Evolutionary conservation across 2,797 vertebrate genomes (phyloP).

Genomic region (Falco cherrug): DNA sequence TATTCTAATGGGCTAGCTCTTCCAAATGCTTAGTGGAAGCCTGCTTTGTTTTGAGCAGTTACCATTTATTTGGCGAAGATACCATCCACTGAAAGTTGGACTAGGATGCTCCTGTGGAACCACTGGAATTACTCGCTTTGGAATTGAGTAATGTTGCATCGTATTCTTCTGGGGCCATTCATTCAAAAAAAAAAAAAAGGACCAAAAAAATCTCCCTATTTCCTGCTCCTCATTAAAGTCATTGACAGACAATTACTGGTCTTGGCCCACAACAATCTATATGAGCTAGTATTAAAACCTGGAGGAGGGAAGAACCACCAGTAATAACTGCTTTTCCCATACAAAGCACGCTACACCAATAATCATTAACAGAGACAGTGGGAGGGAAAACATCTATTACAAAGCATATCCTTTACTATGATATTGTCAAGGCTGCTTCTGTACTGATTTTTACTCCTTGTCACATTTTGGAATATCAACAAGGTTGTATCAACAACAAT

Average conservation of each 20-base stretch:
- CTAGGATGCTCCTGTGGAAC: background rate
- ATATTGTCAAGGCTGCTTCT: background rate
- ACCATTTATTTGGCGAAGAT: background rate
- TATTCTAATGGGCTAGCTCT: background rate
- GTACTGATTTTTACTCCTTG: background rate
- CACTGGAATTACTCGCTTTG: conserved; percentile 33
- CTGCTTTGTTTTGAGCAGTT: background rate
- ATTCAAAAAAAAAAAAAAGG: background rate
- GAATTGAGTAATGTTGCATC: conserved; percentile 7
- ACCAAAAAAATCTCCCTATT: background rate
- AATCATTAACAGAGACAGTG: background rate
- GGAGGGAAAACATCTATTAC: background rate
- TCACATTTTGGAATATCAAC: background rate
- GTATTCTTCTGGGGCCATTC: background rate
- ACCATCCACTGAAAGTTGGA: background rate
- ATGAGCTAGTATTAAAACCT: conserved; percentile 19
- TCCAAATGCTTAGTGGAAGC: background rate
- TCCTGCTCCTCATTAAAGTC: conserved; percentile 37
- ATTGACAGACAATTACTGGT: background rate
- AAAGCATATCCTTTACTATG: background rate
- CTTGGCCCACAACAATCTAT: conserved; percentile 8
- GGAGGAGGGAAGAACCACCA: background rate
- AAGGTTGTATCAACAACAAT: background rate
- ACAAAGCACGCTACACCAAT: background rate
- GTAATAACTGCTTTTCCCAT: background rate